Conservation (phyloP, 35 echinoderm and acorn worm species). For the Acanthaster planci region DNA sequence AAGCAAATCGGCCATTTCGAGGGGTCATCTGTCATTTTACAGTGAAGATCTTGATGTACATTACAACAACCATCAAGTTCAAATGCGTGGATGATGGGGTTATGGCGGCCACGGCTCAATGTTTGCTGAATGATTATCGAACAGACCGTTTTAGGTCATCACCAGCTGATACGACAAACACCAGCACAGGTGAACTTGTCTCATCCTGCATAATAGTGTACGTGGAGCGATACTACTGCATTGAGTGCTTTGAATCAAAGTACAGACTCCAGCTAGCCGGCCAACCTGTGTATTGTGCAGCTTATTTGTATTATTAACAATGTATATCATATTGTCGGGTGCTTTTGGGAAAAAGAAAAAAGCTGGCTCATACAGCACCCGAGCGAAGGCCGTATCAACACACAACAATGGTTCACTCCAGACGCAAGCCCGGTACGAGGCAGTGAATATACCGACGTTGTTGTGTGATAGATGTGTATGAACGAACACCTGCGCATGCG, state of each 20-base stretch:
- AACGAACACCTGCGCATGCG: too few relatives aligned
- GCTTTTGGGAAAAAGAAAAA: neutral
- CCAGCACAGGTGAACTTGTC: constrained; percentile 1
- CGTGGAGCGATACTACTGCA: neutral
- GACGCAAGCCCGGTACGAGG: too few relatives aligned
- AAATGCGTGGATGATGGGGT: too few relatives aligned
- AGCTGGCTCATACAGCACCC: neutral
- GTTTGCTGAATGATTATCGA: neutral
- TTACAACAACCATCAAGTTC: too few relatives aligned
- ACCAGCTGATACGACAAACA: neutral
- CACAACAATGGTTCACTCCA: neutral
- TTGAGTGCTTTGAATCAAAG: neutral
- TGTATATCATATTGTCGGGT: neutral
- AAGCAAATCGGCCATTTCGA: too few relatives aligned
- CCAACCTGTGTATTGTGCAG: too few relatives aligned
- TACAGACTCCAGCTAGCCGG: neutral
- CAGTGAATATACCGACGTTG: too few relatives aligned
- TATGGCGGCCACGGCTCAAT: too few relatives aligned
- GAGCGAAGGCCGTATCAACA: constrained; percentile 11
- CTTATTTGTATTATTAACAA: constrained; percentile 23
- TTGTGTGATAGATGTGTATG: too few relatives aligned
- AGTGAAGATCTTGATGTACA: too few relatives aligned
- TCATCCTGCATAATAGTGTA: neutral
- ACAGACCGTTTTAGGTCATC: constrained; percentile 18
- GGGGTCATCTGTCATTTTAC: too few relatives aligned